A percentile compares a stretch with the other conserved stretches of the same genome.
Evolutionary conservation across 53 echinoderm and acorn worm species (phyloP).

Genomic region (Paracentrotus lividus): DNA sequence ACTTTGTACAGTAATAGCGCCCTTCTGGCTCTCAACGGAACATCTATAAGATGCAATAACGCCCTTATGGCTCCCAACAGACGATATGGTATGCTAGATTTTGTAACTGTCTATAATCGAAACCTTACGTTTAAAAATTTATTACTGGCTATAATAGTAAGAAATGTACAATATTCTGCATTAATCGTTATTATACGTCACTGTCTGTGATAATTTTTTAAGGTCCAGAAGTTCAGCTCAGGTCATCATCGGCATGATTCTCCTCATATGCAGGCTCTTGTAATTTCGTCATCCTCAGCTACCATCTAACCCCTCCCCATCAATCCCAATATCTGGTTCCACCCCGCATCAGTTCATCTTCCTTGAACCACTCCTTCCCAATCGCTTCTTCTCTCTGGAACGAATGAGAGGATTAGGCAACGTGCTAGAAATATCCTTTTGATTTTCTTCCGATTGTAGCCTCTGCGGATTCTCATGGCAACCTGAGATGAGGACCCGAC

Average conservation of each 20-base stretch:
- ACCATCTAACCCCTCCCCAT: neutral
- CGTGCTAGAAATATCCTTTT: conserved; percentile 71
- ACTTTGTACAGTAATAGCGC: no score
- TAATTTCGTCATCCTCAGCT: neutral
- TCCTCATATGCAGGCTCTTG: neutral
- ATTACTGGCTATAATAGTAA: no score
- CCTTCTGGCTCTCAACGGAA: no score
- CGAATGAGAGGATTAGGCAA: conserved; percentile 68
- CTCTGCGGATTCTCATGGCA: conserved; percentile 25
- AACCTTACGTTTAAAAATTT: no score
- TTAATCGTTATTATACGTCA: no score
- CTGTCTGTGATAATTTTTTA: neutral
- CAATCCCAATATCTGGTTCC: neutral
- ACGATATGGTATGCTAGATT: no score
- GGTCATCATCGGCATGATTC: neutral
- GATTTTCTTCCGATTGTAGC: conserved; percentile 66
- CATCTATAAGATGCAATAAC: no score
- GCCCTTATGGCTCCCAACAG: no score
- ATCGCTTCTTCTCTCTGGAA: conserved; percentile 47
- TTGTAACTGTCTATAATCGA: no score
- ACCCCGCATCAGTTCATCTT: conserved; percentile 39
- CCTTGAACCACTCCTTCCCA: neutral
- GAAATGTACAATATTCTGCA: no score
- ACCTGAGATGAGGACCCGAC: conserved; percentile 48
- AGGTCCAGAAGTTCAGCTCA: neutral